phyloP scores from a whole-genome alignment of 1,140 invertebrate species.

The Drosophila navojoa region DNA sequence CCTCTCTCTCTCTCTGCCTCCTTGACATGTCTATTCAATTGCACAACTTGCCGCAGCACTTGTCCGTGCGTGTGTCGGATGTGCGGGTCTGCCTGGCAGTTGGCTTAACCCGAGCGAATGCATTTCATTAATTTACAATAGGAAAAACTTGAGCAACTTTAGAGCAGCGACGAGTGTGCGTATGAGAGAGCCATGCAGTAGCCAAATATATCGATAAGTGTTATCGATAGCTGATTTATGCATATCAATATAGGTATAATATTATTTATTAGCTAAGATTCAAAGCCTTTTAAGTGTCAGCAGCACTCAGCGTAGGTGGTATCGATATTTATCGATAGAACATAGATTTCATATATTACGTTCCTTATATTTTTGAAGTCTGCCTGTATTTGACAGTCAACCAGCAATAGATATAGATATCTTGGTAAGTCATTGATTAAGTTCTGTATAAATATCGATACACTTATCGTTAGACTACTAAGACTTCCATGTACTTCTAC shows the following conservation, averaged over 20 bases:
- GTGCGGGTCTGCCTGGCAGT: background rate
- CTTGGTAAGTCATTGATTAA: too few species aligned
- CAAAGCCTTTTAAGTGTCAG: too few species aligned
- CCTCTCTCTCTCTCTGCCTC: background rate
- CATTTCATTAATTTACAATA: constrained; percentile 54
- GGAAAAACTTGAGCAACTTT: background rate
- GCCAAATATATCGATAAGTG: background rate
- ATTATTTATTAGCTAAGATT: too few species aligned
- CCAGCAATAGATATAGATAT: too few species aligned
- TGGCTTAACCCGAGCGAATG: constrained; percentile 47
- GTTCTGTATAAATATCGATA: too few species aligned
- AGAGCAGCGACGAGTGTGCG: background rate
- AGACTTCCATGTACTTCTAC: too few species aligned
- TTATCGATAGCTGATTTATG: background rate
- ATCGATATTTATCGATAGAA: constrained; percentile 2
- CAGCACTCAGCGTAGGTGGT: background rate
- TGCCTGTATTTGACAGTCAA: too few species aligned
- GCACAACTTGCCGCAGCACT: constrained; percentile 68
- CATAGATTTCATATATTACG: too few species aligned
- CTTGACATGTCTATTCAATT: constrained; percentile 62
- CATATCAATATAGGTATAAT: background rate
- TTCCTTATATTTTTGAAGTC: too few species aligned
- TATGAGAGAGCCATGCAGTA: too few species aligned
- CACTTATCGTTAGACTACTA: too few species aligned
- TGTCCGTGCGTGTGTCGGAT: constrained; percentile 2